Base-by-base conservation (phyloP, 2,888 invertebrate genomes). In the Ochropacha duplaris region DNA sequence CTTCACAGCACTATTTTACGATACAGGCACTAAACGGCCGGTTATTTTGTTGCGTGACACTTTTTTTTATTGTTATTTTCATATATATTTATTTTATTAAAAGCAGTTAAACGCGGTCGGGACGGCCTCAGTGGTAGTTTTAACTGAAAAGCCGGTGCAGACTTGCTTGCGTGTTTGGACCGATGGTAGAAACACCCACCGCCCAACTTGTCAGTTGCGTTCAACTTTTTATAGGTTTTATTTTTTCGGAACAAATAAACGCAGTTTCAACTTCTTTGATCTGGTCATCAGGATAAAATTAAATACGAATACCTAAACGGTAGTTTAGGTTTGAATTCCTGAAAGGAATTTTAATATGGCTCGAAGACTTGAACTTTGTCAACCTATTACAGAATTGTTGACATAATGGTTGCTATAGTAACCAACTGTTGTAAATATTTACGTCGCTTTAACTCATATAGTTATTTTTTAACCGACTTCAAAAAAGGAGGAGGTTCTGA, bases 61-160 rank as follows among this genome's bases (percentile, higher is more conserved):
- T 56, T 49, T 61, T 58, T 55, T 51, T 52, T 57, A 52, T 50
- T 60, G 51, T 34, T 54, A n/a, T 56, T 59, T 59, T n/a, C n/a
- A n/a, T n/a, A 56, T 65, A 57, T 65, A 65, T 44, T 64, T 64
- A 58, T 60, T 68, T 64, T 69, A 58, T 60, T 62, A 61, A 60
- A 60, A 63, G 67, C 62, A 66, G 63, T 70, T 62, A 74, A 76
- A 77, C 83, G 81, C 85, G 83, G 82, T 83, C 74, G 80, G 73
- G 78, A 76, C 80, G 78, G 79, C 69, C 70, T 81, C 77, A 84
- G 84, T 78, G 81, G 80, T 83, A 75, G 81, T 82, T 86, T 86
- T 81, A 85, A 91, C 91, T 92, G 90, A 86, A 90, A 87, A 87
- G 74, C 81, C 80, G 81, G 73, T 84, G 88, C 84, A 82, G 79